phyloP scores from a whole-genome alignment of 2,888 invertebrate genomes.

The Portevinia maculata region DNA sequence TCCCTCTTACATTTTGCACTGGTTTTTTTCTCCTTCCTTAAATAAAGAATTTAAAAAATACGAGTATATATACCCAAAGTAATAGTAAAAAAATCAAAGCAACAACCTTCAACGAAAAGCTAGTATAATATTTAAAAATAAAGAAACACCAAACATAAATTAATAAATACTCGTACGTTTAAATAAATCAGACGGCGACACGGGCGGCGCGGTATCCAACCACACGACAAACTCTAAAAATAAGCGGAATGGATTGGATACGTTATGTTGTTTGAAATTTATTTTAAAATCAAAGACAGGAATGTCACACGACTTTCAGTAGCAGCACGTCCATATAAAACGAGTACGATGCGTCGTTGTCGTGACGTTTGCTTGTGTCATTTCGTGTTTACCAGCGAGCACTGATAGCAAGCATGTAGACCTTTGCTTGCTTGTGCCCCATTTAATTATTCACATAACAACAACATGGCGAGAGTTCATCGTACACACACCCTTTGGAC shows the following conservation, averaged over 20 bases:
- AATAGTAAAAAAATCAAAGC: constrained; percentile 7
- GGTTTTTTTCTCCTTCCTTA: no score
- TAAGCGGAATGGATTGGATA: constrained; percentile 29
- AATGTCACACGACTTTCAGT: constrained; percentile 52
- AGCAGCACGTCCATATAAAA: constrained; percentile 34
- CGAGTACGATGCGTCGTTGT: constrained; percentile 56
- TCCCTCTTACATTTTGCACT: not conserved
- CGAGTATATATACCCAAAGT: no score
- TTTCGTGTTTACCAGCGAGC: not conserved
- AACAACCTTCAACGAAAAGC: not conserved
- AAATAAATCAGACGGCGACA: constrained; percentile 35
- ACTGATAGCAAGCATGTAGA: constrained; percentile 60
- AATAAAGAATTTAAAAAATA: not conserved
- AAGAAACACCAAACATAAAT: constrained; percentile 15
- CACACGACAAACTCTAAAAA: constrained; percentile 62
- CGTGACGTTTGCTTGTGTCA: constrained; percentile 16
- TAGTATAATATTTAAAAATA: not conserved
- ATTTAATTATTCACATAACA: constrained; percentile 70
- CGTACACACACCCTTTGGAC: constrained; percentile 34
- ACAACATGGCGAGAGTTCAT: constrained; percentile 8
- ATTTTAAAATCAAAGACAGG: constrained; percentile 58
- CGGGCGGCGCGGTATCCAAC: constrained; percentile 16
- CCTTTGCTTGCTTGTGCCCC: constrained; percentile 55
- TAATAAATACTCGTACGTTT: constrained; percentile 25
- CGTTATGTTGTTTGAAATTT: constrained; percentile 30